Evolutionary conservation across 2,888 invertebrate species (phyloP), one percentile per base, ranked within the genome.

Genomic region (Gasteruption jaculator): DNA sequence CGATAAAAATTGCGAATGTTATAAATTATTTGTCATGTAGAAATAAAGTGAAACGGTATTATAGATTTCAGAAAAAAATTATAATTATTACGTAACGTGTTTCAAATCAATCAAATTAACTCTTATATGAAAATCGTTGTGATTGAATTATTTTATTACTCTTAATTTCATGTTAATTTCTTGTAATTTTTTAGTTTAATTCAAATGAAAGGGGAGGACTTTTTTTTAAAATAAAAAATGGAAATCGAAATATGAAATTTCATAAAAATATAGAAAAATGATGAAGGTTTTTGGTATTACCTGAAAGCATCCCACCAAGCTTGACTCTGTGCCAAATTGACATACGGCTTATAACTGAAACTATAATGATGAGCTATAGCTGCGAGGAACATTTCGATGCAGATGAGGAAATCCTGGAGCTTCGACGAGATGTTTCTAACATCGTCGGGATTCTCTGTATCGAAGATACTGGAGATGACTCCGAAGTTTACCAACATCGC

Each of bases 331-430:
- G 67, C 61, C 26, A 63, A 52, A 56, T 65, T 83, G 57, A 86
- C 79, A 65, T 82, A 96, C 26, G 91, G 90, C 66, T 86, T 83
- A 71, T 93, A 90, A n/a, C 93, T 90, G 71, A 96, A 96, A 61
- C 92, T 91, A 72, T 89, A 95, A 69, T 92, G 91, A 71, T 96
- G 95, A 1, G 93, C 95, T 16, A 95, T 81, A 2, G 95, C 92
- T 16, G 95, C 95, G 58, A 95, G 70, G 68, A 95, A 94, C 96
- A 96, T 96, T 76, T 96, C 96, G 62, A 96, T 91, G 68, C 96
- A 96, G 54, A 96, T 93, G 41, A 92, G 74, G 73, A 96, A 94
- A 74, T 96, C 91, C 86, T 94, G 76, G 52, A 94, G 70, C 67
- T 87, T 84, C 37, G 86, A 85, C 39, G 92, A 86, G 61, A 91